Percentiles rank a stretch among this genome's conserved stretches.
These are phyloP conservation scores for Chrysina gloriosa DNA, from an alignment of 2,888 invertebrate genomes.

Conservation along the genomic window DNA sequence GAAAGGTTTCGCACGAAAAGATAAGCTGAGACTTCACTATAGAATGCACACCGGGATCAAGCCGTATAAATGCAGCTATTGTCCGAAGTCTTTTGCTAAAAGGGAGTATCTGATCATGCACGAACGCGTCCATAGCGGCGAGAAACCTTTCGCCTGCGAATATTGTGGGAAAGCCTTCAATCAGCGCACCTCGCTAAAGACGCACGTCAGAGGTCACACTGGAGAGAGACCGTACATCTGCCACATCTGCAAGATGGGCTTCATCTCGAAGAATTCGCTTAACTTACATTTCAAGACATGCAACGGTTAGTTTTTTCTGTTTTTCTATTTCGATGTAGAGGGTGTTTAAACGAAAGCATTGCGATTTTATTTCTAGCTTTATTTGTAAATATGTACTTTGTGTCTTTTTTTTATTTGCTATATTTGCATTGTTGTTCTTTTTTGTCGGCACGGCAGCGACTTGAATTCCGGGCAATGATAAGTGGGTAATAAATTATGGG, in stretches of 20 bases:
- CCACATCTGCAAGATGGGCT: conserved; percentile 51
- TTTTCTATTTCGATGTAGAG: not conserved
- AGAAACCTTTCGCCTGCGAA: conserved; percentile 72
- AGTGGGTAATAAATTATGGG: too few relatives aligned
- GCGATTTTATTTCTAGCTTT: too few relatives aligned
- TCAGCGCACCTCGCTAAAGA: conserved; percentile 28
- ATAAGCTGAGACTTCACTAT: conserved; percentile 56
- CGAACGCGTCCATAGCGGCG: conserved; percentile 72
- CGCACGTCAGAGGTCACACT: conserved; percentile 68
- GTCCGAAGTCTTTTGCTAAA: conserved; percentile 67
- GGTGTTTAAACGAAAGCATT: not conserved
- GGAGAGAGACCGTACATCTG: conserved; percentile 70
- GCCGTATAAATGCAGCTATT: conserved; percentile 59
- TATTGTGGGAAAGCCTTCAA: conserved; percentile 72
- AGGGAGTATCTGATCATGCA: conserved; percentile 68
- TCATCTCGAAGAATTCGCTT: conserved; percentile 43
- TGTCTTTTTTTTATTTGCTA: too few relatives aligned
- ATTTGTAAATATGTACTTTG: too few relatives aligned
- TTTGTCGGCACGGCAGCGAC: too few relatives aligned
- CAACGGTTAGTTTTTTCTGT: conserved; percentile 18
- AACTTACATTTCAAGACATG: conserved; percentile 41
- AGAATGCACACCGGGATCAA: conserved; percentile 67
- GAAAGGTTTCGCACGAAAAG: conserved; percentile 57
- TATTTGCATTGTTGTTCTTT: too few relatives aligned
- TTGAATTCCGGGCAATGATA: too few relatives aligned